Evolutionary conservation across 2,888 invertebrate genomes (phyloP).

Genomic region (Synanthedon andrenaeformis): DNA sequence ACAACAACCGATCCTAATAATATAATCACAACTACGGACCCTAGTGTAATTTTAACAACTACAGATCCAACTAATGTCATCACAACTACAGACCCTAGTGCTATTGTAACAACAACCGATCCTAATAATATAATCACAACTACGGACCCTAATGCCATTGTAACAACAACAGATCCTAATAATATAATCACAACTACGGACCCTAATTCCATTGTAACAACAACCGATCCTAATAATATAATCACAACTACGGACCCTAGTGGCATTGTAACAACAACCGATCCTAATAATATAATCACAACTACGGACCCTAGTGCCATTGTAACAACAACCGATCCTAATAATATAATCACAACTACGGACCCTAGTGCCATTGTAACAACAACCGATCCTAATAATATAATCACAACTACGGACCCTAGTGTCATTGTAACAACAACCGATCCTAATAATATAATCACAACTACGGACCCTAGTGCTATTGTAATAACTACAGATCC

Average conservation of each 20-base stretch:
- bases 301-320: conserved; percentile 3
- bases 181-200: background rate
- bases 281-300: conserved; percentile 2
- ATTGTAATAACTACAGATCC: background rate
- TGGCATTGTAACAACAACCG: background rate
- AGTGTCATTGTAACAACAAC: background rate
- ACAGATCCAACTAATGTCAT: conserved; percentile 1
- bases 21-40: background rate
- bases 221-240: conserved; percentile 1
- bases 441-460: conserved; percentile 1
- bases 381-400: conserved; percentile 1
- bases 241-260: background rate
- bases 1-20: no score
- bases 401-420: background rate
- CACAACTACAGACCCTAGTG: background rate
- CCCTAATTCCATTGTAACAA: conserved; percentile 2
- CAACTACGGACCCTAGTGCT: conserved; percentile 2
- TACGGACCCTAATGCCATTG: conserved; percentile 2
- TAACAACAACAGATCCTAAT: no score
- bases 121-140: conserved; percentile 2
- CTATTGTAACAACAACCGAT: background rate
- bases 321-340: no score
- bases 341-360: background rate
- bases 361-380: conserved; percentile 2
- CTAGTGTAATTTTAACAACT: conserved; percentile 2